Conservation (phyloP, 2,113 vertebrate genomes). For the Nothoprocta perdicaria region DNA sequence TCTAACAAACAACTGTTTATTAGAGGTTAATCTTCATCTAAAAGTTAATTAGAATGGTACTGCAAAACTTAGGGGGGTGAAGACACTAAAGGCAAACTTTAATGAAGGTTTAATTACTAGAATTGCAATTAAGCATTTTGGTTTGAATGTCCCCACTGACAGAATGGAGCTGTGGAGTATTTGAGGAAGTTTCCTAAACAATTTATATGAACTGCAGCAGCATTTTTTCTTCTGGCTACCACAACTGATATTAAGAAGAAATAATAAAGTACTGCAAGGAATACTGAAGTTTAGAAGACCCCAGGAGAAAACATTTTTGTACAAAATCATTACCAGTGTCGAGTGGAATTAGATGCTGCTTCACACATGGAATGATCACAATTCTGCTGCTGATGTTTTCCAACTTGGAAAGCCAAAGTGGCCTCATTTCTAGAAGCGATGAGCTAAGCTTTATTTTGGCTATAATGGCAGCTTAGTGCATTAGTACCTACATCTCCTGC, state of each 20-base stretch:
- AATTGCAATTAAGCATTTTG: not conserved
- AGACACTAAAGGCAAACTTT: not conserved
- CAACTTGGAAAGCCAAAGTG: not conserved
- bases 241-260: not conserved
- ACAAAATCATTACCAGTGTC: not conserved
- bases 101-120: not conserved
- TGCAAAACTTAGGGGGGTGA: not conserved
- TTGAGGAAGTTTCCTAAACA: not conserved
- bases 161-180: not conserved
- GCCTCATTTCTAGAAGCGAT: not conserved
- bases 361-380: not conserved
- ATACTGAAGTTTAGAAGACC: not conserved
- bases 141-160: not conserved
- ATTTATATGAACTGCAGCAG: not conserved
- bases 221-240: not conserved
- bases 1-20: not conserved
- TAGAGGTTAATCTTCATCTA: slow-evolving; percentile 12
- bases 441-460: not conserved
- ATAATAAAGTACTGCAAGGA: not conserved
- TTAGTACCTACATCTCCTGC: not conserved
- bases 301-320: not conserved
- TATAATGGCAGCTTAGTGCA: not conserved
- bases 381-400: not conserved
- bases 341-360: not conserved
- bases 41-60: not conserved